Percentiles rank a stretch among this genome's conserved stretches.
Evolutionary conservation across 2,888 invertebrate species (phyloP).

Genomic region (Pachliopta kotzebuea): DNA sequence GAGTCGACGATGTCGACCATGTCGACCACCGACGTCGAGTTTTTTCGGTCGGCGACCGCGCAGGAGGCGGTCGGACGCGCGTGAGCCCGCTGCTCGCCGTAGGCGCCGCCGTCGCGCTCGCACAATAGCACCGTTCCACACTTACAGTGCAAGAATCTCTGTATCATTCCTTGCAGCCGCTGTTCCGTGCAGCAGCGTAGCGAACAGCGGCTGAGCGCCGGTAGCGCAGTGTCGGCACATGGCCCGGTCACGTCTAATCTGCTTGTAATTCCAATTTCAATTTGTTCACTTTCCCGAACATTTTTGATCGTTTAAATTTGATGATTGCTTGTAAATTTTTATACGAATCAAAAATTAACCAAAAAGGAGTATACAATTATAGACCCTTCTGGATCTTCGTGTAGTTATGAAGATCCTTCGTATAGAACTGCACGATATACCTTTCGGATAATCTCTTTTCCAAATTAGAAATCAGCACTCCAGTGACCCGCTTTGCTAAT

Average conservation of each 20-base stretch:
- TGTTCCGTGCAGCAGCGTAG: conserved; percentile 45
- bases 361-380: neutral
- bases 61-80: conserved; percentile 78
- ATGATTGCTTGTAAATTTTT: neutral
- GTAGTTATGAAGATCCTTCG: neutral
- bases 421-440: neutral
- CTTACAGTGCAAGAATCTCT: conserved; percentile 68
- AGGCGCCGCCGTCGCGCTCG: conserved; percentile 76
- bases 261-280: neutral
- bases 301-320: conserved; percentile 1
- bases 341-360: conserved; percentile 1
- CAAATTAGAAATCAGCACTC: conserved; percentile 38
- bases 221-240: too few relatives aligned
- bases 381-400: conserved; percentile 1
- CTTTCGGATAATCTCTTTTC: conserved; percentile 37
- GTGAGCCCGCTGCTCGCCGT: conserved; percentile 72
- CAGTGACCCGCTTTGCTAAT: conserved; percentile 40
- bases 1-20: conserved; percentile 76
- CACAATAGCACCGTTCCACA: conserved; percentile 75
- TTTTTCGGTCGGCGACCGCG: conserved; percentile 80
- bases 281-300: neutral
- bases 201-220: conserved; percentile 8
- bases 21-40: conserved; percentile 77
- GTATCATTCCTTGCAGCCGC: conserved; percentile 40
- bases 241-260: neutral